Base-by-base conservation (phyloP, 1,140 invertebrate species). In the Leptonema lineaticorne region DNA sequence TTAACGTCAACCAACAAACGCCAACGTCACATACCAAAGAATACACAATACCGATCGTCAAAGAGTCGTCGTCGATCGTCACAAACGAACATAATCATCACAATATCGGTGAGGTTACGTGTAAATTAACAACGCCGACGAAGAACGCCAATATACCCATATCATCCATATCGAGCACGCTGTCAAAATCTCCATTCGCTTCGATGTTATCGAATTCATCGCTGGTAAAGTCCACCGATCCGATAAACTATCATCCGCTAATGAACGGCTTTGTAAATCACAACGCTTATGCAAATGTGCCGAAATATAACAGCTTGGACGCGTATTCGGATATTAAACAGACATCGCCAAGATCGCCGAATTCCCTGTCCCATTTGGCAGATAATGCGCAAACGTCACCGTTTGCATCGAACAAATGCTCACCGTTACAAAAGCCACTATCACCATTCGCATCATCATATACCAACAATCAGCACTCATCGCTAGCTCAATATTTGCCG, bases 181-280 rank as follows among this genome's bases (percentile, higher is more conserved):
- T 53, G 24, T 53, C 59, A 45, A 62, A 33, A 45, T 62, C 59
- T 9, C 59, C 59, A 27, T 45, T 62, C n/a, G 59, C 62, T 45
- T 64, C 57, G 20, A 30, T 59, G 28, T 29, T 59, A 4, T 59
- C 57, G 8, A 33, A 30, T 16, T 59, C 57, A 18, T 33, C 57
- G 28, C 30, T 59, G 57, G 57, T 59, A 2, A 59, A 37, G 28
- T 59, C 57, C 57, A 53, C 50, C 4, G 50, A 53, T 26, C 37
- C 37, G 11, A 41, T 33, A 33, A 33, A 41, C 37, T 41, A 41
- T 41, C 20, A 53, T 24, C 50, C 50, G 8, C 50, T 14, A 18
- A 53, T 22, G 57, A 59, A 59, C 30, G 57, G 30, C 14, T 59
- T 18, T 29, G 57, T 59, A 27, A 33, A 33, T 22, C 28, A 59